A percentile compares a stretch with the other conserved stretches of the same genome.
Conservation (phyloP, 2,888 invertebrate genomes). For the Odontothrips loti region DNA sequence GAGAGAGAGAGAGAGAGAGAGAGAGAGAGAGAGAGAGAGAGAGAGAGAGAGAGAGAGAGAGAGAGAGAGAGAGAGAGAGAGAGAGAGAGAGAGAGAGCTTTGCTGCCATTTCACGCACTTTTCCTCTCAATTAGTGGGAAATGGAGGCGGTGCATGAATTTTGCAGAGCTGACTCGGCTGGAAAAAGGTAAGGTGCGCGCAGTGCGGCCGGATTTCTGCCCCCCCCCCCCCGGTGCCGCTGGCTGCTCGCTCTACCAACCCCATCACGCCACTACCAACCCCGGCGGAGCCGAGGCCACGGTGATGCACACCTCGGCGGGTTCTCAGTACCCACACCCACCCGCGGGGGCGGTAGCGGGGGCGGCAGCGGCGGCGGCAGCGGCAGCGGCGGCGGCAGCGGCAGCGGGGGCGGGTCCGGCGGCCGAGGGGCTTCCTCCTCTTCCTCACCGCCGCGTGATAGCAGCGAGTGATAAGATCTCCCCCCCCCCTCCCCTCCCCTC, state of each 20-base stretch:
- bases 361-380: no score
- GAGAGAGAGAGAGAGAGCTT: neutral
- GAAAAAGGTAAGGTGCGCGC: slow-evolving; percentile 9
- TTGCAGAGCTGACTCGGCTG: slow-evolving; percentile 2
- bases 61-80: neutral
- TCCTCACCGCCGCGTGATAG: neutral
- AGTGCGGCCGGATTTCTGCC: neutral
- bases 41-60: neutral
- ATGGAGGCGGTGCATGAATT: slow-evolving; percentile 19
- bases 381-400: no score
- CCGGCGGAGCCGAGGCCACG: neutral
- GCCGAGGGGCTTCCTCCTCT: no score
- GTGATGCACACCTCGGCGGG: no score
- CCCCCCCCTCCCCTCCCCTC: neutral
- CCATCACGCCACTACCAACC: neutral
- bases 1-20: no score
- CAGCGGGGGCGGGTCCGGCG: no score
- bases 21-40: neutral
- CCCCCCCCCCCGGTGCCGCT: neutral
- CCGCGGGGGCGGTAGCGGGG: no score
- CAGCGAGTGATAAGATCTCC: neutral
- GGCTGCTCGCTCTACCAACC: neutral
- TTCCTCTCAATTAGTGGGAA: slow-evolving; percentile 19
- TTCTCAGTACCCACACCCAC: no score
- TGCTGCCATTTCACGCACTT: slow-evolving; percentile 19